These are phyloP conservation scores for Lepeophtheirus nordmannii DNA, from an alignment of 2,888 invertebrate species.

Conservation along the genomic window DNA sequence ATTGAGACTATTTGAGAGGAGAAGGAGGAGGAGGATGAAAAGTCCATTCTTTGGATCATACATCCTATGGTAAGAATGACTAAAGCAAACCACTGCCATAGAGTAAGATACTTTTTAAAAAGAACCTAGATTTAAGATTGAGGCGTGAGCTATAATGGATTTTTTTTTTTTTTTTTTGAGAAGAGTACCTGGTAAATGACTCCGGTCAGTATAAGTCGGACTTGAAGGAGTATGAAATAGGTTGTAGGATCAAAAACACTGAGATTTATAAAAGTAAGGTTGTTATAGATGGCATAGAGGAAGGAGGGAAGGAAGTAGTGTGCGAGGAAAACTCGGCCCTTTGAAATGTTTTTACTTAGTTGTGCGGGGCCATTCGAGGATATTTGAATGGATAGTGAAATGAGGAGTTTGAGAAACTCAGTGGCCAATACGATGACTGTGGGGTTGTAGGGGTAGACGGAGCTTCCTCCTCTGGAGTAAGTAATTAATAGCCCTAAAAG, in stretches of 20 bases:
- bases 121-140: slow-evolving; percentile 48
- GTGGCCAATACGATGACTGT: slow-evolving; percentile 72
- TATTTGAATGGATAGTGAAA: slow-evolving; percentile 44
- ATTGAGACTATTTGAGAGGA: not conserved
- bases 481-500: slow-evolving; percentile 72
- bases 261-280: slow-evolving; percentile 75
- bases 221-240: slow-evolving; percentile 72
- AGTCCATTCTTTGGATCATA: slow-evolving; percentile 67
- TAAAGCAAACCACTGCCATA: slow-evolving; percentile 76
- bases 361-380: not conserved
- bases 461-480: slow-evolving; percentile 64
- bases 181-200: slow-evolving; percentile 67
- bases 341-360: not conserved
- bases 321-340: slow-evolving; percentile 42
- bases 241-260: slow-evolving; percentile 85
- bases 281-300: slow-evolving; percentile 84
- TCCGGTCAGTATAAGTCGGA: slow-evolving; percentile 81
- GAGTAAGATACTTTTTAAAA: slow-evolving; percentile 62
- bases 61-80: slow-evolving; percentile 70
- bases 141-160: not conserved
- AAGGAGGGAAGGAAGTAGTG: slow-evolving; percentile 78
- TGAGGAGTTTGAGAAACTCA: slow-evolving; percentile 64
- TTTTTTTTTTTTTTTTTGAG: not conserved
- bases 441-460: slow-evolving; percentile 69
- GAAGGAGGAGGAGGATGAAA: slow-evolving; percentile 30